Percentiles rank a stretch among this genome's conserved stretches.
Evolutionary conservation across 92 coral and sea anemone species (phyloP).

Genomic region (Pocillopora grandis): DNA sequence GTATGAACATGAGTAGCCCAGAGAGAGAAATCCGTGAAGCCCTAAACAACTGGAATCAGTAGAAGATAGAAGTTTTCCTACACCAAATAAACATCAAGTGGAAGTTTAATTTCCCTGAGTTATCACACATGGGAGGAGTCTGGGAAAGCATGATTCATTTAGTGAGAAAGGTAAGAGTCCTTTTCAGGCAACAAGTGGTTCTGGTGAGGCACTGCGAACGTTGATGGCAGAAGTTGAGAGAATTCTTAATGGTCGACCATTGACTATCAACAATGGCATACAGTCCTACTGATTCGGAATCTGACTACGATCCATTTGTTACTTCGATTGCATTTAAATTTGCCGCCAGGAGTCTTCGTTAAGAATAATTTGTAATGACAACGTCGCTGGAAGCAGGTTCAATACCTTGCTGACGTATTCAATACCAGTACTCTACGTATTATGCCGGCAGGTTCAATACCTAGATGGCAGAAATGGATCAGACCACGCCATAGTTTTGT

Average conservation of each 20-base stretch:
- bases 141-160: constrained; percentile 38
- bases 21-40: constrained; percentile 38
- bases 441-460: neutral
- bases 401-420: constrained; percentile 36
- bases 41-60: constrained; percentile 21
- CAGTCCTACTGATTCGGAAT: constrained; percentile 21
- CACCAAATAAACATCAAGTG: constrained; percentile 32
- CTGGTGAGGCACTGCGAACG: constrained; percentile 33
- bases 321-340: neutral
- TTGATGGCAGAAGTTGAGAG: constrained; percentile 33
- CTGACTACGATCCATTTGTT: constrained; percentile 43
- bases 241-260: constrained; percentile 9
- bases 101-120: constrained; percentile 37
- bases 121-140: constrained; percentile 47
- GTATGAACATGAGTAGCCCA: neutral
- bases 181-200: constrained; percentile 29
- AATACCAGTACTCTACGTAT: constrained; percentile 18
- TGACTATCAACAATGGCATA: constrained; percentile 14
- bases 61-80: neutral
- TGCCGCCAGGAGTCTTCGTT: constrained; percentile 24
- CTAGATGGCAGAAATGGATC: neutral
- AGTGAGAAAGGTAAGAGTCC: constrained; percentile 34
- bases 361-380: neutral
- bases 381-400: constrained; percentile 32
- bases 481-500: too few species aligned